Evolutionary conservation across 2,888 invertebrate genomes (phyloP), one percentile per base, ranked within the genome.

Genomic region (Lasius fuliginosus): DNA sequence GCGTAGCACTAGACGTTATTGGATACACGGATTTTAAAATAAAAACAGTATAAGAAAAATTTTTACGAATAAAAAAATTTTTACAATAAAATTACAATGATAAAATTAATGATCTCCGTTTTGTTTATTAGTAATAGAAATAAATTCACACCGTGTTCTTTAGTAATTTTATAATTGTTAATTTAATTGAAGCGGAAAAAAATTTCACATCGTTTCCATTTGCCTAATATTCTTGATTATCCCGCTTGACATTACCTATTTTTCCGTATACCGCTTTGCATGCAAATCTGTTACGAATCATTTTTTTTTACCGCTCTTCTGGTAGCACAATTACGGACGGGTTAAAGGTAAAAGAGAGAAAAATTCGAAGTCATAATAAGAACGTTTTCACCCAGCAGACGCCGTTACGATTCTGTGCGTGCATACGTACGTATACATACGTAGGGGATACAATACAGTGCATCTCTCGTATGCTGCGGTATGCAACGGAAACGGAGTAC

Each of bases 401-500:
- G 77, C 15, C 42, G 27, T 58, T 58, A 46, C 53, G 64, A 30
- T n/a, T 56, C 9, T 46, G 23, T 56, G 23, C n/a, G 40, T 64
- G 49, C 40, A 42, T 42, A 58, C 30, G 8, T 33, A 40, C 27
- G 23, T 36, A 18, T 64, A 60, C 30, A 6, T 56, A 18, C 15
- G n/a, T 33, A 18, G 23, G 53, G 64, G 36, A 75, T 62, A 33
- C 27, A 23, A 75, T 62, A 33, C 27, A 23, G 60, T 12, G 74
- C 76, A 53, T 74, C 68, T 62, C 74, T 83, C 36, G 82, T 30
- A 65, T 62, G 40, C 53, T 9, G 81, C 18, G 23, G 73, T 56
- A 56, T 56, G 82, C 74, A 69, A 68, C 30, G 85, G 84, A 84
- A 83, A 84, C 46, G 42, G 71, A 36, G 76, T 82, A 73, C 81